phyloP scores from a whole-genome alignment of 2,113 vertebrate species.

The Ellobius talpinus region DNA sequence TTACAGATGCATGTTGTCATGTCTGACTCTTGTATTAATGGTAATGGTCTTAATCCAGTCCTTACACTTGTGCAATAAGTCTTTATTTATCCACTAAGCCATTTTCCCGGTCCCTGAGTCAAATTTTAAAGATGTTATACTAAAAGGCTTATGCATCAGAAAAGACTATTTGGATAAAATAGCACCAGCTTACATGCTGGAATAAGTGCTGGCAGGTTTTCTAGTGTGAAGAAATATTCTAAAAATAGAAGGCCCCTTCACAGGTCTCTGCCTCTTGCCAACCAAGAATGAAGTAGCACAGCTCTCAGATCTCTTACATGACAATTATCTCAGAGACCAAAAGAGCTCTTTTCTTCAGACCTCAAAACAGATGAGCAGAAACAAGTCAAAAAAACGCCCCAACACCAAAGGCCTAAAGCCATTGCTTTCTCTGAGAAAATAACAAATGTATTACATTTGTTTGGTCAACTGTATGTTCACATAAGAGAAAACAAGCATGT shows the following conservation, averaged over 20 bases:
- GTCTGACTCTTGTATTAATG: not conserved
- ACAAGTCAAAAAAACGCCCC: conserved; percentile 25
- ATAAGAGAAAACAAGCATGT: not conserved
- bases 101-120: not conserved
- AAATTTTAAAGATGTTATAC: conserved; percentile 21
- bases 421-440: conserved; percentile 53
- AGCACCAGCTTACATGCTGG: not conserved
- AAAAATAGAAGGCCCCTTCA: not conserved
- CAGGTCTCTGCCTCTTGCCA: not conserved
- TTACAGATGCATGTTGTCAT: not conserved
- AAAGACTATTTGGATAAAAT: conserved; percentile 5
- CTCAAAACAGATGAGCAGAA: conserved; percentile 52
- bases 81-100: not conserved
- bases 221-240: conserved; percentile 27
- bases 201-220: conserved; percentile 16
- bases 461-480: not conserved
- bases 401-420: conserved; percentile 45
- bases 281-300: not conserved
- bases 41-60: not conserved
- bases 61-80: no score
- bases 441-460: conserved; percentile 45
- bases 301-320: not conserved
- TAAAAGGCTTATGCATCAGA: not conserved
- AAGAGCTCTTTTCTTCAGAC: not conserved
- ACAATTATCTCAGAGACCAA: not conserved